Base-by-base conservation (phyloP, 2,888 invertebrate species). In the Antheraea yamamai region DNA sequence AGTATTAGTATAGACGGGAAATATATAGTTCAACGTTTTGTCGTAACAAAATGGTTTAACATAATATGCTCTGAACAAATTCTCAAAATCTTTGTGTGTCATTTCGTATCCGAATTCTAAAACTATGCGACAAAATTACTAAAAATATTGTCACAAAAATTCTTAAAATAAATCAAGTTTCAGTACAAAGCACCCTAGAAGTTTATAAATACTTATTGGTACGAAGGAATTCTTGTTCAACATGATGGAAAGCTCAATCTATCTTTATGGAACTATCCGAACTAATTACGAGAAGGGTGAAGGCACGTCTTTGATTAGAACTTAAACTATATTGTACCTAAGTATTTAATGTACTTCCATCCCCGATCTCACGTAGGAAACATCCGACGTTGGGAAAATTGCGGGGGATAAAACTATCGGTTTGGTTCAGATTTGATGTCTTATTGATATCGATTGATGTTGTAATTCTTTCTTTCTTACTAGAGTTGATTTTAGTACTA, bases 301-400 rank as follows among this genome's bases (percentile, higher is more conserved):
- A 70, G 39, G 73, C 75, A 73, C 75, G 75, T 75, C 70, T 75
- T 75, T 73, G 75, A 75, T 75, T 75, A 75, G 73, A 75, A 75
- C 75, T 75, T 73, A 71, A 47, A 35, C 68, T 58, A 71, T 71
- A 74, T 71, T 73, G 61, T 73, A 61, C 30, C 12, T 73, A 61
- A 72, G 72, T 61, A 70, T 4, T 70, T 35, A n/a, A 70, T 70
- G 73, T 73, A 35, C 39, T 61, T 39, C 61, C 39, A 61, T 14
- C n/a, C 35, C 35, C 23, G 73, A 30, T 61, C 30, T 73, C 58
- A 58, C 70, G 70, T 70, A 70, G 39, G n/a, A 39, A 70, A 10
- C 39, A 70, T 70, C 39, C 70, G n/a, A 70, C 70, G 20, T 39
- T 39, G 70, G 70, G 70, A 70, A 70, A n/a, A 70, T 70, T 35